Evolutionary conservation across 2,797 vertebrate species (phyloP), one percentile per base, ranked within the genome.

Genomic region (Mormyrops boulengeri): DNA sequence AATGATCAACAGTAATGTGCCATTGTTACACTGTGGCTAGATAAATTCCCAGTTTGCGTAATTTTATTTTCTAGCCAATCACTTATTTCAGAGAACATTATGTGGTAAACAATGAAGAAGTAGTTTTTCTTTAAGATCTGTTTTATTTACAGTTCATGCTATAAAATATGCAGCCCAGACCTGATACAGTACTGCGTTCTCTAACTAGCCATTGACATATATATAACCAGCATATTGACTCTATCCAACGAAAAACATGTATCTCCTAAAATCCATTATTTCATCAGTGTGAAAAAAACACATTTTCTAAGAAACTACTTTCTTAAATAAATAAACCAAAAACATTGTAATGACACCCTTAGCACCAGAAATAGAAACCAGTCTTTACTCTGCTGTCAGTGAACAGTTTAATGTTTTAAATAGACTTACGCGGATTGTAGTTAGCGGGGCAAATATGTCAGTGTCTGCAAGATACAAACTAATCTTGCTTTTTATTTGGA

Each of bases 141-240:
- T 47, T 82, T 91, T 90, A 69, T 84, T 60, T 89, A 34, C 49
- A 53, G 85, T 17, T 17, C 2, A 34, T 53, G 22, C 22, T 55
- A 53, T 52, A 55, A 34, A 55, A 55, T 53, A 11, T 52, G 30
- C 89, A 57, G 89, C 91, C 73, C 66, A 22, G 90, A 62, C 50
- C 73, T 89, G 55, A 50, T 91, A 90, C 89, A 86, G 90, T 50
- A 19, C 89, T 90, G 89, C 44, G 55, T 89, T 19, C 14, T 53
- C 49, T 69, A 84, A 88, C 90, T 89, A 91, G 88, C 80, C 89
- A 77, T 85, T 66, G 77, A 80, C 44, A 88, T 38, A 89, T n/a
- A 19, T n/a, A 80, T 44, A 60, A 22, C 9, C 44, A 52, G 47
- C 19, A 82, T 82, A 22, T 82, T 7, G 69, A 38, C 66, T 69